Evolutionary conservation across 2,888 invertebrate species (phyloP).

Genomic region (Ariolimax columbianus): DNA sequence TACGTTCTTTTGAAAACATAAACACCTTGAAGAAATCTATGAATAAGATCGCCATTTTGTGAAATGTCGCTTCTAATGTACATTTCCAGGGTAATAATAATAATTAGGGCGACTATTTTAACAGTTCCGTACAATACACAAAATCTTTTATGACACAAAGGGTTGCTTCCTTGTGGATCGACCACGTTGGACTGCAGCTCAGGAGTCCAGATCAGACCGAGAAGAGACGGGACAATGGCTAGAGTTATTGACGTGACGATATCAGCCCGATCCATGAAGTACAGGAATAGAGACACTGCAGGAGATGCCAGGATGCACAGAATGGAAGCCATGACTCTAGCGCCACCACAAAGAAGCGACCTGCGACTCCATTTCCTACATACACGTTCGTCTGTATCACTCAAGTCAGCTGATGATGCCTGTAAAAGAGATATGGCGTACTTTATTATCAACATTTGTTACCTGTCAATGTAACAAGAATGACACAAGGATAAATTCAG

Average conservation of each 20-base stretch:
- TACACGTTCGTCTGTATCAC: neutral
- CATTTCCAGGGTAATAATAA: slow-evolving; percentile 58
- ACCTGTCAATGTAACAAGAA: neutral
- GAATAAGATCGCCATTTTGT: slow-evolving; percentile 46
- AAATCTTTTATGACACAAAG: slow-evolving; percentile 55
- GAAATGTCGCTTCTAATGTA: slow-evolving; percentile 51
- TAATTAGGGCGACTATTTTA: slow-evolving; percentile 53
- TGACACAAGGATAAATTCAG: neutral
- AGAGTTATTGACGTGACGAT: slow-evolving; percentile 59
- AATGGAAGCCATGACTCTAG: slow-evolving; percentile 32
- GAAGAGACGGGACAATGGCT: slow-evolving; percentile 53
- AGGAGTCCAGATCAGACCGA: slow-evolving; percentile 64
- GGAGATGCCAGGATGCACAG: slow-evolving; percentile 49
- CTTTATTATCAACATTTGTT: neutral
- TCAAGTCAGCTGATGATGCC: slow-evolving; percentile 1
- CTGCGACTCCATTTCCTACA: neutral
- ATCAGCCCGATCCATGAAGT: slow-evolving; percentile 52
- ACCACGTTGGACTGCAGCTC: slow-evolving; percentile 57
- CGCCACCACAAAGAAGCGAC: slow-evolving; percentile 12
- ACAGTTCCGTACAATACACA: slow-evolving; percentile 56
- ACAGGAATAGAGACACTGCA: slow-evolving; percentile 57
- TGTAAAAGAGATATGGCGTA: neutral
- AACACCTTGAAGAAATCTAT: slow-evolving; percentile 53
- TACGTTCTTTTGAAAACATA: slow-evolving; percentile 39
- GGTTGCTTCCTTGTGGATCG: slow-evolving; percentile 53